Percentiles rank a stretch among this genome's conserved stretches.
Evolutionary conservation across 2,888 invertebrate species (phyloP).

Genomic region (Aphidoletes aphidimyza): DNA sequence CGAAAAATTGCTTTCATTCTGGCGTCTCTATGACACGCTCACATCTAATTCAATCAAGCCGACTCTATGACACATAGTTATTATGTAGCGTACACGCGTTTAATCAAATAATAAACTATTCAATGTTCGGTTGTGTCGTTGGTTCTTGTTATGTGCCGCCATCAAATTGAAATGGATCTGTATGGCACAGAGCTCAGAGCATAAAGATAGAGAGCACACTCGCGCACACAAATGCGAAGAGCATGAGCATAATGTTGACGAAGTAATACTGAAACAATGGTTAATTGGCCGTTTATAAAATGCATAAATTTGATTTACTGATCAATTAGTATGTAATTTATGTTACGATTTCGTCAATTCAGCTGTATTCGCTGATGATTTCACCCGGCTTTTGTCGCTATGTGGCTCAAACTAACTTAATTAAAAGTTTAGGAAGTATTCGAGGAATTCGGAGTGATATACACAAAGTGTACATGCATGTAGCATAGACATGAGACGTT

Average conservation of each 20-base stretch:
- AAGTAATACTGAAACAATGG: constrained; percentile 10
- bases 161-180: neutral
- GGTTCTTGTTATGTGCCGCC: neutral
- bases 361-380: neutral
- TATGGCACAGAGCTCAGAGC: too few species aligned
- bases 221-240: too few species aligned
- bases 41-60: constrained; percentile 25
- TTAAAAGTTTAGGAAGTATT: neutral
- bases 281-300: constrained; percentile 26
- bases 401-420: constrained; percentile 15
- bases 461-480: too few species aligned
- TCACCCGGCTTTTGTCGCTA: too few species aligned
- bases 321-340: constrained; percentile 32
- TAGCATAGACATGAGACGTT: too few species aligned
- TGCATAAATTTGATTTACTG: neutral
- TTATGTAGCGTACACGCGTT: constrained; percentile 3
- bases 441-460: neutral
- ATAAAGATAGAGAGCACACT: too few species aligned
- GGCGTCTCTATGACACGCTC: neutral
- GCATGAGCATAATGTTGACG: too few species aligned
- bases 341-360: neutral
- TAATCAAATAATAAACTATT: constrained; percentile 31
- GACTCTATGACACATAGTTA: neutral
- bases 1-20: neutral
- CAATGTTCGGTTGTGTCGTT: neutral